A percentile compares a stretch with the other conserved stretches of the same genome.
These are phyloP conservation scores for Fissipunctia ypsillon DNA, from an alignment of 2,888 invertebrate genomes.

Conservation along the genomic window DNA sequence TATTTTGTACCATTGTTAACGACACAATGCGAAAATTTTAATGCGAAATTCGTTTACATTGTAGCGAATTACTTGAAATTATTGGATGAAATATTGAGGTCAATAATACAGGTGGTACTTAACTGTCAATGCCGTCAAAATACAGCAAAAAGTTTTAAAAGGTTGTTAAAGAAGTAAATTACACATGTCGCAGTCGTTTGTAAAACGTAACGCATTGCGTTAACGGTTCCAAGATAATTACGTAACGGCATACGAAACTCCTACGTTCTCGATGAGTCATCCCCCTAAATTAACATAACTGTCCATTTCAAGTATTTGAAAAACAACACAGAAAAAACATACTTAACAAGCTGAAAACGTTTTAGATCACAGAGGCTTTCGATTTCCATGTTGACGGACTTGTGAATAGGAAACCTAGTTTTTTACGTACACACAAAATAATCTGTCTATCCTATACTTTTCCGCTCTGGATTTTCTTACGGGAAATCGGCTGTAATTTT, in stretches of 20 bases:
- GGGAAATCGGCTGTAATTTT: constrained; percentile 46
- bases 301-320: constrained; percentile 47
- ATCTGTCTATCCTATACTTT: constrained; percentile 21
- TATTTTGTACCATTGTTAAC: constrained; percentile 12
- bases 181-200: constrained; percentile 51
- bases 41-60: constrained; percentile 9
- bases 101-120: constrained; percentile 30
- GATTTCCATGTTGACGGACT: constrained; percentile 42
- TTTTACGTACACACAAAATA: constrained; percentile 26
- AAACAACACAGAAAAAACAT: constrained; percentile 22
- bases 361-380: constrained; percentile 34
- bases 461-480: constrained; percentile 36
- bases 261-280: constrained; percentile 58
- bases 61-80: constrained; percentile 22
- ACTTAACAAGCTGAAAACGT: constrained; percentile 45
- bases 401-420: constrained; percentile 25
- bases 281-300: constrained; percentile 55
- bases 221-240: constrained; percentile 59
- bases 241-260: constrained; percentile 55
- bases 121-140: constrained; percentile 27
- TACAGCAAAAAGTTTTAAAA: constrained; percentile 37
- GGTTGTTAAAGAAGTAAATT: constrained; percentile 49
- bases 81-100: constrained; percentile 40
- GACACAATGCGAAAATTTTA: constrained; percentile 24
- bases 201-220: constrained; percentile 53